Conservation (phyloP, 2,888 invertebrate genomes). For the Thumatha senex region DNA sequence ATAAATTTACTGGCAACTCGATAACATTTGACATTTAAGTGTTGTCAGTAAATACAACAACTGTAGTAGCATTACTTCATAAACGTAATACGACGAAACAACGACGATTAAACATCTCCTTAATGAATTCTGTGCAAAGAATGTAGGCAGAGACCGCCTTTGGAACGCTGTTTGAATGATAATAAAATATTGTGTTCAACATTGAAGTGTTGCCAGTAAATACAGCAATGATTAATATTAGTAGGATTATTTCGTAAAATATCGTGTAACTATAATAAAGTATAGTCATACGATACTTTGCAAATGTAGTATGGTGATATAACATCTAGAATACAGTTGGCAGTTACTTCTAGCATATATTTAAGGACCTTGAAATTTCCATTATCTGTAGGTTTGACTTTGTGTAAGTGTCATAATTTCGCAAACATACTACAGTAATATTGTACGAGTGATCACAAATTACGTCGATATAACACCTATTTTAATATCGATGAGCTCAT, state of each 20-base stretch:
- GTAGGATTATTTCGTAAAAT: constrained; percentile 2
- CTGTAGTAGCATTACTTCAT: too few species aligned
- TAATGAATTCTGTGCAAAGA: too few species aligned
- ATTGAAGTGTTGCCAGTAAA: constrained; percentile 23
- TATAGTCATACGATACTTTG: too few species aligned
- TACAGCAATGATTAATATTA: constrained; percentile 13
- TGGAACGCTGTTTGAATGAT: constrained; percentile 21
- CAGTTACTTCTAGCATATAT: too few species aligned
- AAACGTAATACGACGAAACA: too few species aligned
- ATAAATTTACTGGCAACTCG: too few species aligned
- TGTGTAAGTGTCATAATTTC: too few species aligned
- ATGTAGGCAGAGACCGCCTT: neutral
- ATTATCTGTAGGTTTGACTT: too few species aligned
- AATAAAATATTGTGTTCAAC: constrained; percentile 28
- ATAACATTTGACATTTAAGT: neutral
- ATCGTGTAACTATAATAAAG: neutral
- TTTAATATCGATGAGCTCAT: constrained; percentile 74
- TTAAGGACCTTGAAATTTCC: too few species aligned
- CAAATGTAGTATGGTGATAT: too few species aligned
- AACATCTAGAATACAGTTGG: too few species aligned
- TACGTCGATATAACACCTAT: constrained; percentile 55
- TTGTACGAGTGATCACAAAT: constrained; percentile 52
- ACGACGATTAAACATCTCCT: too few species aligned
- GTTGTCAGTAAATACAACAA: neutral
- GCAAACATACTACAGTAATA: neutral